Evolutionary conservation across 2,888 invertebrate genomes (phyloP), one percentile per base, ranked within the genome.

Genomic region (Synergus laeviventris): DNA sequence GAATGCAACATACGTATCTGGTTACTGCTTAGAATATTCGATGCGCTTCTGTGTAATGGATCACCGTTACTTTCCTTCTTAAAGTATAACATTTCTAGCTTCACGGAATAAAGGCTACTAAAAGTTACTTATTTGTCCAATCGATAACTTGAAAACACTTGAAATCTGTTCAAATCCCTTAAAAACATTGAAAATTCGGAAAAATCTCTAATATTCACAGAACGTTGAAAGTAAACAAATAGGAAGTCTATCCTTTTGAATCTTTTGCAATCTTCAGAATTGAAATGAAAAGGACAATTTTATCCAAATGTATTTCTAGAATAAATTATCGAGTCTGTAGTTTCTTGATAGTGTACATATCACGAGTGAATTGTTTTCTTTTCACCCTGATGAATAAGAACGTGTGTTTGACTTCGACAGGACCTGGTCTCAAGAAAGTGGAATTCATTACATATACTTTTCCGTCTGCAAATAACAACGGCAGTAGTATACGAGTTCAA

Each of bases 31-130:
- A 45, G 70, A 70, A 64, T 64, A 64, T 39, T 42, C 42, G 21
- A 70, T 70, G 24, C 9, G 61, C 21, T 56, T 21, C 12, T 56
- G 14, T 42, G 42, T 42, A 42, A 42, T 42, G 18, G 49, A 49
- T 70, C 21, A 70, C 70, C 70, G 70, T 70, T 70, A 70, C 70
- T 70, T 70, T 70, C 45, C 49, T 24, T 70, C 49, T 49, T 45
- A 36, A 56, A 56, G 56, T 56, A 61, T 36, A 61, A 60, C 31
- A n/a, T 61, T 61, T 36, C 61, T n/a, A 18, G 61, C 14, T 16
- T 38, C n/a, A 0, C 9, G 3, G 2, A 62, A 62, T 36, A 62
- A 62, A 38, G 14, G 9, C 31, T 38, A n/a, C 7, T n/a, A 49
- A n/a, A n/a, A 49, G 7, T 49, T 49, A 5, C 49, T 49, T 49